phyloP scores from a whole-genome alignment of 2,888 invertebrate species.

The Exephanes ischioxanthus region DNA sequence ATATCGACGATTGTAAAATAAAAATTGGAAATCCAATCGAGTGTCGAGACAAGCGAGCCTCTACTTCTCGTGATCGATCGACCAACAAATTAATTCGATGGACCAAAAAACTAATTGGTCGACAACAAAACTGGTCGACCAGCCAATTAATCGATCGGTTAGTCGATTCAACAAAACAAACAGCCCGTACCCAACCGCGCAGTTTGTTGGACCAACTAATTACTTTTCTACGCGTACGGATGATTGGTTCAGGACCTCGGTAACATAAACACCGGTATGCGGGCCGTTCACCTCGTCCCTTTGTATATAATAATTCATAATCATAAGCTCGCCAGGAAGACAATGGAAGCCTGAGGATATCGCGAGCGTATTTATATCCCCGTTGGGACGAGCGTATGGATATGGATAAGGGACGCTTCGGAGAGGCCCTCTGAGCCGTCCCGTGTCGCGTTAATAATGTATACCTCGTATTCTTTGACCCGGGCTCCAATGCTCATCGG shows the following conservation, averaged over 20 bases:
- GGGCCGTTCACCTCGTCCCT: no score
- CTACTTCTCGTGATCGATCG: no score
- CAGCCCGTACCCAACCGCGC: background rate
- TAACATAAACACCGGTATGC: no score
- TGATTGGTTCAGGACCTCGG: background rate
- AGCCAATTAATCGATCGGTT: no score
- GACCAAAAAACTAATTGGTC: no score
- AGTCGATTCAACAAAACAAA: background rate
- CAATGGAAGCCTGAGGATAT: constrained; percentile 36
- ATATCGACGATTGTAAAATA: no score
- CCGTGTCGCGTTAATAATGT: constrained; percentile 56
- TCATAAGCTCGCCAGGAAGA: constrained; percentile 38
- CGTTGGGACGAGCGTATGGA: constrained; percentile 31
- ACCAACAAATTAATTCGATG: no score
- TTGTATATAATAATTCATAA: constrained; percentile 5
- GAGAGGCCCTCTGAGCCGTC: constrained; percentile 47
- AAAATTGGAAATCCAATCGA: no score
- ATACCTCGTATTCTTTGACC: constrained; percentile 28
- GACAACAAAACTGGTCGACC: no score
- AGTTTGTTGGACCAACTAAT: background rate
- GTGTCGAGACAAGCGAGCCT: no score
- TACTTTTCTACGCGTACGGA: background rate
- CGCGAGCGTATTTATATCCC: constrained; percentile 50
- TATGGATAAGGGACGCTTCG: constrained; percentile 18
- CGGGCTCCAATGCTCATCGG: constrained; percentile 15